Evolutionary conservation across 2,797 vertebrate species (phyloP).

Genomic region (Eupleurogrammus muticus): DNA sequence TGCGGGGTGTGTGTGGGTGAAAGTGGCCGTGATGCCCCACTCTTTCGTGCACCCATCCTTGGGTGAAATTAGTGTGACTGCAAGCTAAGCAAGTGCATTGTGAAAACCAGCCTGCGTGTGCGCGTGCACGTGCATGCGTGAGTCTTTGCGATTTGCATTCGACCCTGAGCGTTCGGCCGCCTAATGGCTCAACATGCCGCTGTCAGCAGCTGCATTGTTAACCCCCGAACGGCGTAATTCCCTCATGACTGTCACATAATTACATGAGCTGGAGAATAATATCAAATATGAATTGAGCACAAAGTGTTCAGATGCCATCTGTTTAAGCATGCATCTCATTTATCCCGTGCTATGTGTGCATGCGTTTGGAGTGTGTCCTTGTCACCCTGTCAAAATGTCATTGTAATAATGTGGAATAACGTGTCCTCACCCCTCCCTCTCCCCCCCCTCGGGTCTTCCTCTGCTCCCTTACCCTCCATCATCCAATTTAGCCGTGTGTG

Average conservation of each 20-base stretch:
- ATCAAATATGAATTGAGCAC: conserved; percentile 34
- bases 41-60: conserved; percentile 23
- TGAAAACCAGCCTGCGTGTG: conserved; percentile 71
- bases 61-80: conserved; percentile 33
- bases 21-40: conserved; percentile 14
- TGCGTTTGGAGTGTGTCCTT: conserved; percentile 46
- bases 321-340: conserved; percentile 38
- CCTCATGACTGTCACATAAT: conserved; percentile 42
- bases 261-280: conserved; percentile 41
- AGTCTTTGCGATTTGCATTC: conserved; percentile 81
- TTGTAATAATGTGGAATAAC: conserved; percentile 51
- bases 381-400: conserved; percentile 51
- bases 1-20: background rate
- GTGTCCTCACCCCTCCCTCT: conserved; percentile 32
- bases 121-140: conserved; percentile 62
- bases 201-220: conserved; percentile 75
- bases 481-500: conserved; percentile 75
- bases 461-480: conserved; percentile 56
- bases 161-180: conserved; percentile 78
- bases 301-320: conserved; percentile 45
- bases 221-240: conserved; percentile 68
- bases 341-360: conserved; percentile 28
- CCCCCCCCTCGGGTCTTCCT: conserved; percentile 20
- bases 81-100: conserved; percentile 56
- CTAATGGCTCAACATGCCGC: conserved; percentile 73